Percentiles rank a stretch among this genome's conserved stretches.
Evolutionary conservation across 2,113 vertebrate genomes (phyloP).

Genomic region (Gracilinanus agilis): DNA sequence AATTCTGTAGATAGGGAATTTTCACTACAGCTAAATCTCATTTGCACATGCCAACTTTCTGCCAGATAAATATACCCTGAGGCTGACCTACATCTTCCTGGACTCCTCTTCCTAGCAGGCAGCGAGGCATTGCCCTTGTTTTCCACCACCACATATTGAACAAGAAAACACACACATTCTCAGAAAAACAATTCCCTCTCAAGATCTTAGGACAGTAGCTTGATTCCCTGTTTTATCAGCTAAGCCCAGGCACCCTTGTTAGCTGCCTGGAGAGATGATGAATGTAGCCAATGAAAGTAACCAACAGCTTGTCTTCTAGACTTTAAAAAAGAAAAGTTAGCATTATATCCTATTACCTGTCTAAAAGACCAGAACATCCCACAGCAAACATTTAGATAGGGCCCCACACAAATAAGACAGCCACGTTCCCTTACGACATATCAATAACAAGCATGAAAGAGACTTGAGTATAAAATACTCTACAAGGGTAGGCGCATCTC

Average conservation of each 20-base stretch:
- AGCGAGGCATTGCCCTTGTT: neutral
- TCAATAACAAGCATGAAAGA: neutral
- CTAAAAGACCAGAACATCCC: neutral
- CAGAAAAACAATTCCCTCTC: neutral
- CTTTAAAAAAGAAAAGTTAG: neutral
- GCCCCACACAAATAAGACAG: neutral
- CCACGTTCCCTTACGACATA: neutral
- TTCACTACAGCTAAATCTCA: neutral
- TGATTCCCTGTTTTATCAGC: neutral
- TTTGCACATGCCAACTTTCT: neutral
- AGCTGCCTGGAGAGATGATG: neutral
- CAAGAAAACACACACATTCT: neutral
- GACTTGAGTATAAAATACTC: neutral
- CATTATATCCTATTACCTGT: too few relatives aligned
- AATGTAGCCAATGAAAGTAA: neutral
- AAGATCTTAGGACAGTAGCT: neutral
- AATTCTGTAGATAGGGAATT: neutral
- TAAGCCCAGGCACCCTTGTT: neutral
- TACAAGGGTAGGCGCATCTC: neutral
- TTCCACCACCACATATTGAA: neutral
- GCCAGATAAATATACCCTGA: neutral
- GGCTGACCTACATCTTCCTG: neutral
- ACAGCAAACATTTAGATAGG: neutral
- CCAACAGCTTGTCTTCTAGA: neutral
- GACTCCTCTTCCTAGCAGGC: neutral